phyloP scores from a whole-genome alignment of 2,113 vertebrate genomes.

The Galemys pyrenaicus region DNA sequence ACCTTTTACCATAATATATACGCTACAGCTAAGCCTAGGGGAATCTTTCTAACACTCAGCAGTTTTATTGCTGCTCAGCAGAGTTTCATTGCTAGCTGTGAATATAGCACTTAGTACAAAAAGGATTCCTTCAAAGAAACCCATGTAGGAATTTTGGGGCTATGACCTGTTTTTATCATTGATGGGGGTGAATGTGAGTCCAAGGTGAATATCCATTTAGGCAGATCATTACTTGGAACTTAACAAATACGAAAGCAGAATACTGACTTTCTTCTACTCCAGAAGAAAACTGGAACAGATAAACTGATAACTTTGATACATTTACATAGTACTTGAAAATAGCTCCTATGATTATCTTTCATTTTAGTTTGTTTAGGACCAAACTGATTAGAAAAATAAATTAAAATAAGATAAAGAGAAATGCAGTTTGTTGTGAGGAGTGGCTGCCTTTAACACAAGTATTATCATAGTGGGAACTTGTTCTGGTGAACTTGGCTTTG shows the following conservation, averaged over 20 bases:
- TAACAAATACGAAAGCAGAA: not conserved
- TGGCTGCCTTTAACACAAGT: not conserved
- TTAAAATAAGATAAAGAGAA: not conserved
- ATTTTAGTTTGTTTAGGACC: not conserved
- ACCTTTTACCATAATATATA: not conserved
- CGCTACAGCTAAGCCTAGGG: not conserved
- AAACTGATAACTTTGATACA: not conserved
- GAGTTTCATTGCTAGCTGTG: not conserved
- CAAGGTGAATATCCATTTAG: rapidly evolving
- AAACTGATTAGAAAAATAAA: not conserved
- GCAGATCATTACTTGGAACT: not conserved
- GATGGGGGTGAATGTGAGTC: not conserved
- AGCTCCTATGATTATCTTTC: not conserved
- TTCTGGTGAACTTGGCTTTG: not conserved
- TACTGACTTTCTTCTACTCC: not conserved
- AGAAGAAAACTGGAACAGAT: not conserved
- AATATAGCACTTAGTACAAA: not conserved
- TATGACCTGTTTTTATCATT: not conserved
- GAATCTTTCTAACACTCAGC: not conserved
- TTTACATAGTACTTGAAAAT: not conserved
- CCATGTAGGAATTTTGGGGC: not conserved
- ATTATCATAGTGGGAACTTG: not conserved
- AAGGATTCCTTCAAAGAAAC: not conserved
- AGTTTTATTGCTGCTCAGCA: not conserved
- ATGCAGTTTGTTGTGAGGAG: not conserved